Base-by-base conservation (phyloP, 2,888 invertebrate species). In the Frankliniella fusca region DNA sequence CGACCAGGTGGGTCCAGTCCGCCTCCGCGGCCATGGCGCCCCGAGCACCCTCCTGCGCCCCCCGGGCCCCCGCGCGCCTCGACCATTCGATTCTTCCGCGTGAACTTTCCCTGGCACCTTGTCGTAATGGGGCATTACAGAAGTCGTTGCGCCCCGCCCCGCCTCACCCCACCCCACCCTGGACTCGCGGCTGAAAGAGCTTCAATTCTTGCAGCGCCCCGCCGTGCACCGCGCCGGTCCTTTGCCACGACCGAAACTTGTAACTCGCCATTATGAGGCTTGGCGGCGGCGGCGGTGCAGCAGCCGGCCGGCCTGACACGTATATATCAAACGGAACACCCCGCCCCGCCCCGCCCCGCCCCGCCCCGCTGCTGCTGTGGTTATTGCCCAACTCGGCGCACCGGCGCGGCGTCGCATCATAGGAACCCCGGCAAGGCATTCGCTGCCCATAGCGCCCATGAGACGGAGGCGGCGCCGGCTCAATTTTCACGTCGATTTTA, bases 241-340 rank as follows among this genome's bases (percentile, higher is more conserved):
- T 18, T 11, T 54, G 70, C 70, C 70, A 27, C n/a, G 3, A 11
- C n/a, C 23, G n/a, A 70, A 70, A 70, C 70, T 70, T 70, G 70
- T 70, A 70, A 70, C 70, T 70, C 70, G 70, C 70, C 70, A 70
- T 70, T 70, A 70, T 70, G 70, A 70, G 70, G 70, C 70, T 9
- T 23, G 70, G 70, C 23, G 23, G 70, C 65, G 50, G 50, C 10
- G 50, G 50, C 50, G 50, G 50, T 54, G 54, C 54, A 54, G 54
- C 54, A 54, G 54, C 50, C 54, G 54, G 7, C 3, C 7, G 54
- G 7, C 2, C 54, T 2, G 54, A 10, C 7, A 10, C 54, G 3
- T 2, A 2, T 9, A 10, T 3, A 54, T 54, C 54, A 54, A 50
- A 15, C 50, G 9, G 54, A 3, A 54, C 54, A 3, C 54, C 10